phyloP scores from a whole-genome alignment of 2,888 invertebrate genomes.

The Zonitis immaculata region DNA sequence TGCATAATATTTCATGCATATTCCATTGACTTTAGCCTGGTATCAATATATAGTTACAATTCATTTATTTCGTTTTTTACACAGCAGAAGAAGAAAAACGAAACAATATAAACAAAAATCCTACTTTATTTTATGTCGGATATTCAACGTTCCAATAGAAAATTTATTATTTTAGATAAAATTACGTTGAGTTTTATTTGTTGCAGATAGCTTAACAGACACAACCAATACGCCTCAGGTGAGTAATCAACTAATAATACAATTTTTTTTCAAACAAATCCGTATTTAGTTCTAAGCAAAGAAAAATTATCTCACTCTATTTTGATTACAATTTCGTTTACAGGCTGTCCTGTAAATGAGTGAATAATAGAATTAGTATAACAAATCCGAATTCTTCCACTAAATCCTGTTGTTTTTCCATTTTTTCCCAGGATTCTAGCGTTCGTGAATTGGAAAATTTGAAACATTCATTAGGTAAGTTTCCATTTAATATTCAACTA shows the following conservation, averaged over 20 bases:
- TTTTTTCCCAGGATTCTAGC: conserved; percentile 49
- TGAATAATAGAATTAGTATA: neutral
- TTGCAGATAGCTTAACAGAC: too few relatives aligned
- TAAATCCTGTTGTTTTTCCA: neutral
- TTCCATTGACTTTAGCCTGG: neutral
- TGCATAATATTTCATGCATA: neutral
- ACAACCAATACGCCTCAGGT: too few relatives aligned
- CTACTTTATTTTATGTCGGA: too few relatives aligned
- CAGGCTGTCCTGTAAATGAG: neutral
- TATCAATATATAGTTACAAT: neutral
- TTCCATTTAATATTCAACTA: conserved; percentile 15
- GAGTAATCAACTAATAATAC: too few relatives aligned
- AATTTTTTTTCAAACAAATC: too few relatives aligned
- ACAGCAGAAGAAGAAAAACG: neutral
- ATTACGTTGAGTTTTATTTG: too few relatives aligned
- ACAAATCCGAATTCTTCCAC: too few relatives aligned
- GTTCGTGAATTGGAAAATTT: conserved; percentile 53
- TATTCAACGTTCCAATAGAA: too few relatives aligned
- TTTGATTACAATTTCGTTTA: too few relatives aligned
- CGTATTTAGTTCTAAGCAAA: too few relatives aligned
- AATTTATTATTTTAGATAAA: too few relatives aligned
- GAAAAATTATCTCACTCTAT: too few relatives aligned
- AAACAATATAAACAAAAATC: neutral
- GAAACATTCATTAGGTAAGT: conserved; percentile 45
- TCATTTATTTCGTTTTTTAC: neutral